Evolutionary conservation across 2,797 vertebrate species (phyloP).

Genomic region (Microctenopoma lineatum): DNA sequence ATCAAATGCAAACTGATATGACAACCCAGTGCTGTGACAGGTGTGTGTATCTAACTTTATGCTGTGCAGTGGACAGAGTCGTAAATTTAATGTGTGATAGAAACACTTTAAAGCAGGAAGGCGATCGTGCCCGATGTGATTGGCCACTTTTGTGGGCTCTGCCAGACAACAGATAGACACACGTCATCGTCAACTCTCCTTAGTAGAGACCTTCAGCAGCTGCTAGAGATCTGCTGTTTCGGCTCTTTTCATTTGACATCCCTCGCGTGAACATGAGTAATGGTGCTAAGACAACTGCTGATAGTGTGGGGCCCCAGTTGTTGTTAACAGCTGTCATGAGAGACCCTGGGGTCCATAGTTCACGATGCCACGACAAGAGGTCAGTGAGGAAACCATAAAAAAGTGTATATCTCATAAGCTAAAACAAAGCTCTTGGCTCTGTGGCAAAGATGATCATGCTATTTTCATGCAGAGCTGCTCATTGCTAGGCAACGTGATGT

Average conservation of each 20-base stretch:
- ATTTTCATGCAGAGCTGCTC: slow-evolving; percentile 28
- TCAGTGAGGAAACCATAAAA: slow-evolving; percentile 3
- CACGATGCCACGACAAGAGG: slow-evolving; percentile 9
- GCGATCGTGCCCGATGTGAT: slow-evolving; percentile 24
- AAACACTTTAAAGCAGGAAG: slow-evolving; percentile 7
- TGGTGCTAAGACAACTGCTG: slow-evolving; percentile 49
- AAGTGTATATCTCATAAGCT: slow-evolving; percentile 3
- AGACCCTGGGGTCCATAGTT: not conserved
- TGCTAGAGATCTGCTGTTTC: slow-evolving; percentile 56
- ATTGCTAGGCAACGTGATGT: slow-evolving; percentile 56
- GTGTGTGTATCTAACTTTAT: slow-evolving; percentile 16
- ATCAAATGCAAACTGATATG: slow-evolving; percentile 56
- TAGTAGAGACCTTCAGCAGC: slow-evolving; percentile 54
- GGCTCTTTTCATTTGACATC: slow-evolving; percentile 40
- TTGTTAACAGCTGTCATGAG: slow-evolving; percentile 60
- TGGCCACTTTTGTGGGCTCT: slow-evolving; percentile 30
- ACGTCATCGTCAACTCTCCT: slow-evolving; percentile 47
- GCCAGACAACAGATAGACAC: slow-evolving; percentile 45
- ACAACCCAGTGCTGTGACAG: slow-evolving; percentile 39
- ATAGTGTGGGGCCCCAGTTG: slow-evolving; percentile 20
- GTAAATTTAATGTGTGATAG: slow-evolving; percentile 29
- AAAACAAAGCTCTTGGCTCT: slow-evolving; percentile 25
- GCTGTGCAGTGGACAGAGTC: slow-evolving; percentile 15
- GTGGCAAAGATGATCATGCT: slow-evolving; percentile 8
- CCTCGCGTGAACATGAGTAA: slow-evolving; percentile 53